phyloP scores from a whole-genome alignment of 2,797 vertebrate species.

The Pseudochirops cupreus region DNA sequence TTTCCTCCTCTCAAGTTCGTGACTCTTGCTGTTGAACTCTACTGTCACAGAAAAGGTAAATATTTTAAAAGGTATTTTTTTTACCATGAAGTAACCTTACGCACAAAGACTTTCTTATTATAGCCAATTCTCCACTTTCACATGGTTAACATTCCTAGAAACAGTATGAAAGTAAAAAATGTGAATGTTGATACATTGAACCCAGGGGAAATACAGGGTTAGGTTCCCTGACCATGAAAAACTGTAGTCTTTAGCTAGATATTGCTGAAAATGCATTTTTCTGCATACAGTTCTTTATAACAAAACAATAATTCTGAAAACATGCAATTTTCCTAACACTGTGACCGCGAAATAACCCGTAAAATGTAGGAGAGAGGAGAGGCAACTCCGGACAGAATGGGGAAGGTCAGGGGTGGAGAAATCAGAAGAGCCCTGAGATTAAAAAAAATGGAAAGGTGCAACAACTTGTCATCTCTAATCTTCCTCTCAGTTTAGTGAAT shows the following conservation, averaged over 20 bases:
- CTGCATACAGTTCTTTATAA: neutral
- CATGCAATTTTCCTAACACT: neutral
- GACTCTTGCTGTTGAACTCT: neutral
- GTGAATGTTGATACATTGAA: neutral
- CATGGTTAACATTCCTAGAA: neutral
- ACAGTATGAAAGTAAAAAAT: too few species aligned
- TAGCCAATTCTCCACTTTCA: neutral
- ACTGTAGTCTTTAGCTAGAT: neutral
- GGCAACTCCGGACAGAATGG: neutral
- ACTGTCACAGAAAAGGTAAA: neutral
- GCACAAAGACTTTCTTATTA: neutral
- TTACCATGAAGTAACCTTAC: neutral
- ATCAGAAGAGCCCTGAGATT: neutral
- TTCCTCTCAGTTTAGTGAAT: neutral
- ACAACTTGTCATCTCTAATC: neutral
- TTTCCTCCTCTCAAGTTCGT: neutral
- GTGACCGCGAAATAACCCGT: neutral
- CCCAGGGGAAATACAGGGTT: neutral
- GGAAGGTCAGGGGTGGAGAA: neutral
- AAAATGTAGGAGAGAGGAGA: neutral
- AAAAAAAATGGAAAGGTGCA: neutral
- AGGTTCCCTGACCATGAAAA: neutral
- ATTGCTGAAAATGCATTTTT: neutral
- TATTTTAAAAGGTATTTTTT: neutral
- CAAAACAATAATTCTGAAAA: neutral